These are phyloP conservation scores for Bhutanitis thaidina DNA, from an alignment of 2,888 invertebrate species.

Conservation along the genomic window DNA sequence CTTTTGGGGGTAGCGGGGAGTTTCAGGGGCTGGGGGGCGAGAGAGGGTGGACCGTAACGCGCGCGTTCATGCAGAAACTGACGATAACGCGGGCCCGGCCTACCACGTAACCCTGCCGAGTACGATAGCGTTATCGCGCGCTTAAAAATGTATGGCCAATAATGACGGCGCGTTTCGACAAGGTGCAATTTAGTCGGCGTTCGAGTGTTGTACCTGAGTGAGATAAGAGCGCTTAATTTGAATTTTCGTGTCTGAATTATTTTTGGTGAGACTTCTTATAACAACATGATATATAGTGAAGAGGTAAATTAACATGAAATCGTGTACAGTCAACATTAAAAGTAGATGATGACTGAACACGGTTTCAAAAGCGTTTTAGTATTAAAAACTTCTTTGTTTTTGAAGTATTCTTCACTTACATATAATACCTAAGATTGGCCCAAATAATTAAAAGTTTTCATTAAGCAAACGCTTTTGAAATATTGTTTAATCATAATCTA, in stretches of 20 bases:
- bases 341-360: no score
- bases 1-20: slow-evolving; percentile 25
- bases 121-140: slow-evolving; percentile 57
- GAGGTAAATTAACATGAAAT: neutral
- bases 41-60: slow-evolving; percentile 58
- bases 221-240: slow-evolving; percentile 16
- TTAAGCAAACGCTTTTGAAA: no score
- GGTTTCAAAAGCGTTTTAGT: no score
- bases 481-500: no score
- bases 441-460: no score
- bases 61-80: slow-evolving; percentile 78
- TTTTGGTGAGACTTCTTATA: neutral
- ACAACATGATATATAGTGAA: neutral
- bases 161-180: slow-evolving; percentile 52
- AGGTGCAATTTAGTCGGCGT: slow-evolving; percentile 38
- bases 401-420: no score
- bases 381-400: no score
- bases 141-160: slow-evolving; percentile 76
- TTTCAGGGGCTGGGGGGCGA: slow-evolving; percentile 25
- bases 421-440: no score
- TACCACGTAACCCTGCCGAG: slow-evolving; percentile 71
- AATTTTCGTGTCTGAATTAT: slow-evolving; percentile 13
- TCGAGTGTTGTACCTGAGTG: slow-evolving; percentile 13
- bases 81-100: slow-evolving; percentile 73
- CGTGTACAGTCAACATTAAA: no score